These are phyloP conservation scores for Macrostomum lignano DNA, from an alignment of 1,140 invertebrate species.

Conservation along the genomic window DNA sequence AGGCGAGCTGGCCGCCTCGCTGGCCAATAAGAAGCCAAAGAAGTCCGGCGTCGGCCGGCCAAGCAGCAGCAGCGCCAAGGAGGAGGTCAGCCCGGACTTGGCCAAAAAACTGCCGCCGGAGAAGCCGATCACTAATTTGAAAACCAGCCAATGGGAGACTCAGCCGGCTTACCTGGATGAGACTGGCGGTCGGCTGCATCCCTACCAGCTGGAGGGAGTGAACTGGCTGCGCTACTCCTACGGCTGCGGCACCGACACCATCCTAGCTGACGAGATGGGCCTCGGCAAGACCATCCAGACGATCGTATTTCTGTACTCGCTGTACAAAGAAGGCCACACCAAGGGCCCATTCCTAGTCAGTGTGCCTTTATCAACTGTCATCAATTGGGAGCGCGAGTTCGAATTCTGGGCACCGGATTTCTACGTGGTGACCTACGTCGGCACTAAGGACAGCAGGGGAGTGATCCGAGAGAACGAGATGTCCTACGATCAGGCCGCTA, in stretches of 20 bases:
- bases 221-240: constrained; percentile 66
- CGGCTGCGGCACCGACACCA: constrained; percentile 84
- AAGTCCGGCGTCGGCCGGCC: too few relatives aligned
- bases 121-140: constrained; percentile 9
- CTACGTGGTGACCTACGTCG: constrained; percentile 92
- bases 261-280: constrained; percentile 96
- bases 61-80: not conserved
- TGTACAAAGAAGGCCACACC: constrained; percentile 91
- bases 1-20: too few relatives aligned
- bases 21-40: too few relatives aligned
- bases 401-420: constrained; percentile 99
- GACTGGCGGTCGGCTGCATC: constrained; percentile 67
- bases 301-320: constrained; percentile 79
- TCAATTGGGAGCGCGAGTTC: constrained; percentile 99
- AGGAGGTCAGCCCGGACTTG: constrained; percentile 1
- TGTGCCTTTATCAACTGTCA: constrained; percentile 85
- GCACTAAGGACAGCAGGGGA: constrained; percentile 70
- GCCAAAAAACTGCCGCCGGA: constrained; percentile 6
- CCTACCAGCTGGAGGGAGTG: constrained; percentile 72
- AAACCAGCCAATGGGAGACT: constrained; percentile 60
- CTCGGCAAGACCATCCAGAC: constrained; percentile 97
- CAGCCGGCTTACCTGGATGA: constrained; percentile 64
- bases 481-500: too few relatives aligned
- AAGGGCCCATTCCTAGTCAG: constrained; percentile 85
- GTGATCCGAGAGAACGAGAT: constrained; percentile 37